Evolutionary conservation across 2,888 invertebrate species (phyloP).

Genomic region (Polymixis lichenea): DNA sequence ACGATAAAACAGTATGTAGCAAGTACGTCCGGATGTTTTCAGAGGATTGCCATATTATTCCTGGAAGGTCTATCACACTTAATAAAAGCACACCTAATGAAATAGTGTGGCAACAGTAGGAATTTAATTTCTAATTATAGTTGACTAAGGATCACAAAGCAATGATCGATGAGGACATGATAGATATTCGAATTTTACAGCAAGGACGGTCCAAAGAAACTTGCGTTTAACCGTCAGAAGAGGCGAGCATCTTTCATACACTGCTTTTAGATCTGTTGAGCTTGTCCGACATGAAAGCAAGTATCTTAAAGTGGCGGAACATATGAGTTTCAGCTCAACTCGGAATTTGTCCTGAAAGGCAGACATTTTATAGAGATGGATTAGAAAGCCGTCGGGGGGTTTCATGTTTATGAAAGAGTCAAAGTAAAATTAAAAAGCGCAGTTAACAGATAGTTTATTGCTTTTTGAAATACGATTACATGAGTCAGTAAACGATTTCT

Average conservation of each 20-base stretch:
- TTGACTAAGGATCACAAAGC: no score
- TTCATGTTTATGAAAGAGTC: conserved; percentile 1
- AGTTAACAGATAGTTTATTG: not conserved
- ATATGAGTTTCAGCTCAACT: conserved; percentile 23
- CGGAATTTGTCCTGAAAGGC: conserved; percentile 27
- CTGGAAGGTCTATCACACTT: not conserved
- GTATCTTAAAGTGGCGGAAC: conserved; percentile 31
- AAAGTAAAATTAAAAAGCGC: conserved; percentile 14
- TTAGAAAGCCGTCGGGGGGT: not conserved
- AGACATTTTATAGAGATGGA: conserved; percentile 35
- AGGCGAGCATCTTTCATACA: conserved; percentile 11
- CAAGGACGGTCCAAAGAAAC: not conserved
- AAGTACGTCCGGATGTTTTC: not conserved
- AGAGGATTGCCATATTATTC: not conserved
- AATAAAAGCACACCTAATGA: not conserved
- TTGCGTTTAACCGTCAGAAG: not conserved
- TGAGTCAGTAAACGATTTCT: not conserved
- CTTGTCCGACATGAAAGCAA: conserved; percentile 49
- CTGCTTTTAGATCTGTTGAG: conserved; percentile 28
- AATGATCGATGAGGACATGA: conserved; percentile 11
- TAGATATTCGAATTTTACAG: not conserved
- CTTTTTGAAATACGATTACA: not conserved
- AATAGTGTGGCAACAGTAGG: not conserved
- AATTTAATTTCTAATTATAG: not conserved
- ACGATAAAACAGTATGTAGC: no score